Conservation (phyloP, 2,797 vertebrate genomes). For the Danionella dracula region DNA sequence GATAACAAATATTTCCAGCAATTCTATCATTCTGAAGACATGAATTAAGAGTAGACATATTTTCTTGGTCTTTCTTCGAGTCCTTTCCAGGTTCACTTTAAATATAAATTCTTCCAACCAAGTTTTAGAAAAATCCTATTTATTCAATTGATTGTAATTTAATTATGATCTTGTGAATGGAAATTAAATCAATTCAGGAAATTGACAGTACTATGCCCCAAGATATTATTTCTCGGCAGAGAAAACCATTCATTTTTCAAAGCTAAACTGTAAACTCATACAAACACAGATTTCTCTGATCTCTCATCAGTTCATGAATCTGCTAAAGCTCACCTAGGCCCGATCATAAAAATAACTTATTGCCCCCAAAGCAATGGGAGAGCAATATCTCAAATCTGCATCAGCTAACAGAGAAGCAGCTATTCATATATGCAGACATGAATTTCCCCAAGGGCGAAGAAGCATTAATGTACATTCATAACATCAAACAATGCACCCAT, state of each 20-base stretch:
- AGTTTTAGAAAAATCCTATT: too few species aligned
- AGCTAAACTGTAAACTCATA: constrained; percentile 2
- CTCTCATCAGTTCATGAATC: constrained; percentile 17
- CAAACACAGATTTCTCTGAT: constrained; percentile 13
- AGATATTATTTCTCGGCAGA: too few species aligned
- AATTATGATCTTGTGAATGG: too few species aligned
- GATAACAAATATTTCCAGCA: too few species aligned
- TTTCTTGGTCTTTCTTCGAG: too few species aligned
- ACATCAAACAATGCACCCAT: not conserved
- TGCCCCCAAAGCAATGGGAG: not conserved
- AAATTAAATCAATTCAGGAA: too few species aligned
- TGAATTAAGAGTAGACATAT: too few species aligned
- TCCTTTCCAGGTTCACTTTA: too few species aligned
- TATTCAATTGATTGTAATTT: too few species aligned
- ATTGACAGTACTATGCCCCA: too few species aligned
- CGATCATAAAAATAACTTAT: constrained; percentile 33
- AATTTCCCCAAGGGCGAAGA: constrained; percentile 16
- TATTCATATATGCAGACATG: not conserved
- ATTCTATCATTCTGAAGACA: too few species aligned
- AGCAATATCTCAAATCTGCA: constrained; percentile 20
- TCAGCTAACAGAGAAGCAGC: not conserved
- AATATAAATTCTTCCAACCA: too few species aligned
- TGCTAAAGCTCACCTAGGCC: not conserved
- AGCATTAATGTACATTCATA: not conserved
- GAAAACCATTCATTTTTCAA: constrained; percentile 2